A percentile compares a stretch with the other conserved stretches of the same genome.
Conservation (phyloP, 2,113 vertebrate genomes). For the Nannobrachium achirus region DNA sequence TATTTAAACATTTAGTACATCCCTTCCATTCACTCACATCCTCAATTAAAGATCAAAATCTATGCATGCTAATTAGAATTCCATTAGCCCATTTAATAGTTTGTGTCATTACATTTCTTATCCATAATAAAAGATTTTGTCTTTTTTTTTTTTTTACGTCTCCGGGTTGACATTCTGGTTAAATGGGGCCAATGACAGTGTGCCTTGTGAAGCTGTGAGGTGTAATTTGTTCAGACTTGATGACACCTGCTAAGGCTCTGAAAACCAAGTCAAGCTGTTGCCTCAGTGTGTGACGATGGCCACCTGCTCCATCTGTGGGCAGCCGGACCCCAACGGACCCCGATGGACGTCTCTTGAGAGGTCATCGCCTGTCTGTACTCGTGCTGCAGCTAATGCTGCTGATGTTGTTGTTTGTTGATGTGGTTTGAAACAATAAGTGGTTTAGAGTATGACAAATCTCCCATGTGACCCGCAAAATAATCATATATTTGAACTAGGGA, state of each 20-base stretch:
- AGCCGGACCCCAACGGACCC: neutral
- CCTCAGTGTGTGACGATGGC: slow-evolving; percentile 15
- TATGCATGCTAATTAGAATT: slow-evolving; percentile 51
- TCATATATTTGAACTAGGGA: too few species aligned
- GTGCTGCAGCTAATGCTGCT: neutral
- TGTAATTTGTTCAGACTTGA: slow-evolving; percentile 16
- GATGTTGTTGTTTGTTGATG: too few species aligned
- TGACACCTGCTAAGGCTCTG: slow-evolving; percentile 16
- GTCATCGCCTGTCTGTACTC: neutral
- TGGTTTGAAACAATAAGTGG: too few species aligned
- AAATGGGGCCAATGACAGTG: slow-evolving; percentile 15
- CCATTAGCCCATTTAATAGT: slow-evolving; percentile 31
- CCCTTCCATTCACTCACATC: slow-evolving; percentile 12
- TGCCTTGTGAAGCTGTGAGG: neutral
- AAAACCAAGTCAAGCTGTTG: slow-evolving; percentile 21
- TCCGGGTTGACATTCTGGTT: slow-evolving; percentile 8
- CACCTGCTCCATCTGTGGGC: slow-evolving; percentile 40
- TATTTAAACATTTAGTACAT: slow-evolving; percentile 46
- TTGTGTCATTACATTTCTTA: slow-evolving; percentile 25
- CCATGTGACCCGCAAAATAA: too few species aligned
- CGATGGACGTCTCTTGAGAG: neutral
- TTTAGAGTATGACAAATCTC: neutral
- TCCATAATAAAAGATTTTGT: too few species aligned
- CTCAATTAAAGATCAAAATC: slow-evolving; percentile 46
- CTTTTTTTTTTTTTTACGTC: too few species aligned